Percentiles rank a stretch among this genome's conserved stretches.
These are phyloP conservation scores for Cephalopachus bancanus DNA, from an alignment of 2,797 vertebrate species.

Conservation along the genomic window DNA sequence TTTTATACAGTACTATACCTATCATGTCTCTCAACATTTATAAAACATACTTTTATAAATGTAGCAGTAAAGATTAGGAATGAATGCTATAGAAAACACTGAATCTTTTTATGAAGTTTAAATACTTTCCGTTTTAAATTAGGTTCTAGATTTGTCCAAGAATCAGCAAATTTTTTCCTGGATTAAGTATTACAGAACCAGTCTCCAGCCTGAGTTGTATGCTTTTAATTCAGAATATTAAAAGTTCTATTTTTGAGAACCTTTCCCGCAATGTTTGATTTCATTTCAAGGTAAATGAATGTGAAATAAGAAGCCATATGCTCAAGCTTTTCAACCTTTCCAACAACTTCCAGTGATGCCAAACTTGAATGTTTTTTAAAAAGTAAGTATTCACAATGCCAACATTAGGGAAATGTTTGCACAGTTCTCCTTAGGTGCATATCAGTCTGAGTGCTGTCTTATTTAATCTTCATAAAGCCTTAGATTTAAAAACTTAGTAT, in stretches of 20 bases:
- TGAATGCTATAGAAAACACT: background rate
- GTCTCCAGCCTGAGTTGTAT: background rate
- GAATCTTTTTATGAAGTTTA: background rate
- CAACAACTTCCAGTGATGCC: background rate
- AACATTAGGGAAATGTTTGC: slow-evolving; percentile 16
- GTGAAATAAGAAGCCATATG: slow-evolving; percentile 2
- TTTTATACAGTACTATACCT: background rate
- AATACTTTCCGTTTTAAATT: slow-evolving; percentile 30
- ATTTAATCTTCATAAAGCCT: slow-evolving; percentile 40
- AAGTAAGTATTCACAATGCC: background rate
- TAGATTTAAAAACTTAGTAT: slow-evolving; percentile 53
- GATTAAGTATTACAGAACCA: background rate
- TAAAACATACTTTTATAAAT: background rate
- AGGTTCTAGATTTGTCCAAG: background rate
- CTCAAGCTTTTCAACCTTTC: slow-evolving; percentile 1
- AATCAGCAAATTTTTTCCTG: background rate
- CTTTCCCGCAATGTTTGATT: background rate
- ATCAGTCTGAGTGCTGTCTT: background rate
- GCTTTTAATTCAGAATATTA: slow-evolving; percentile 28
- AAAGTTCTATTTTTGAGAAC: background rate
- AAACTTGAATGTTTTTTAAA: slow-evolving; percentile 33
- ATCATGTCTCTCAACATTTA: background rate
- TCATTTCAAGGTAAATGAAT: slow-evolving; percentile 47
- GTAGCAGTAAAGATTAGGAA: background rate
- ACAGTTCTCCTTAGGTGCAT: background rate